Evolutionary conservation across 2,113 vertebrate species (phyloP).

Genomic region (Struthidea cinerea): DNA sequence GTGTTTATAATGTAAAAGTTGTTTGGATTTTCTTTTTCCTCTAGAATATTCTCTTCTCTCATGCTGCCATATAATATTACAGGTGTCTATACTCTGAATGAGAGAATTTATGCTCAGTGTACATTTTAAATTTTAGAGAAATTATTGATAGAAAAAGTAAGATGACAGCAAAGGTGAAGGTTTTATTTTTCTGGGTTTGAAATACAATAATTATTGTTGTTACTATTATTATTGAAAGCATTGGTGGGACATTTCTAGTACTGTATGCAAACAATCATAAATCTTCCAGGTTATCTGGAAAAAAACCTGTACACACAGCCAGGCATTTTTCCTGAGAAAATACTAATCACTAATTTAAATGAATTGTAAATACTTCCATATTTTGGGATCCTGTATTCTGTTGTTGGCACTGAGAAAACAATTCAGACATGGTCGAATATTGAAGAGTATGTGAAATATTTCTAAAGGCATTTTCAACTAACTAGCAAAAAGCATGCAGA

Average conservation of each 20-base stretch:
- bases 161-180: not conserved
- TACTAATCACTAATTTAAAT: not conserved
- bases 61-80: not conserved
- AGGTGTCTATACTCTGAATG: not conserved
- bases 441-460: not conserved
- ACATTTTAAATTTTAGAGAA: not conserved
- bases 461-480: not conserved
- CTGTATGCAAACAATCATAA: not conserved
- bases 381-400: not conserved
- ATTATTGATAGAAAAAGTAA: not conserved
- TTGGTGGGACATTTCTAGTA: not conserved
- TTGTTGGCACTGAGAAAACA: not conserved
- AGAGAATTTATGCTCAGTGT: not conserved
- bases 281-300: not conserved
- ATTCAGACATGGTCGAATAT: not conserved
- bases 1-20: not conserved
- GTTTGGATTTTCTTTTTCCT: not conserved
- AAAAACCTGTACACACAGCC: not conserved
- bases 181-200: not conserved
- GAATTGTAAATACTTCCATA: not conserved
- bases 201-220: not conserved
- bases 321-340: not conserved
- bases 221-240: not conserved
- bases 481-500: rapidly evolving
- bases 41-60: not conserved